Base-by-base conservation (phyloP, 2,888 invertebrate species). In the Agriotes lineatus region DNA sequence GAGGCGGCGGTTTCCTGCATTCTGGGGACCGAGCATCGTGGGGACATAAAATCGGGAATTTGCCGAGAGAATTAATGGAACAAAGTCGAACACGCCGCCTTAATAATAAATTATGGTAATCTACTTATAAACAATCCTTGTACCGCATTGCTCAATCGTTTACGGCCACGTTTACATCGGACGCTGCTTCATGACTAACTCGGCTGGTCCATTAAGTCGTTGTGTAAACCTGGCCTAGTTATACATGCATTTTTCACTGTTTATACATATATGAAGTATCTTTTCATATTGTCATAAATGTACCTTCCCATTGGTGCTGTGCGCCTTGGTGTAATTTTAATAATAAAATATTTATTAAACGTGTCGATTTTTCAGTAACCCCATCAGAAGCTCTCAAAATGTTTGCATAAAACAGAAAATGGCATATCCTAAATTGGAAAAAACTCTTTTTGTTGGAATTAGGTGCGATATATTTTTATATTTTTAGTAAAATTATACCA, bases 241-340 rank as follows among this genome's bases (percentile, higher is more conserved):
- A 45, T 42, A 44, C 44, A 52, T 52, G 18, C 52, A 52, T 56
- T 56, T 66, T 67, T 56, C 54, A 67, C 59, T 68, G 37, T 56
- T 66, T 42, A 37, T 64, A n/a, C n/a, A n/a, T n/a, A 67, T 39
- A 52, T 52, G 30, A 58, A 52, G 10, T 39, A 56, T 58, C 52
- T 56, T 72, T 69, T 69, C 58, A 52, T 69, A 69, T 56, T 71
- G 62, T 71, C 60, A 67, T 72, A 64, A 60, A 64, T 73, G 70
- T 68, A 72, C 64, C 67, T 71, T 67, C 65, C 72, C 70, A 65
- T n/a, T 69, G 58, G 72, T 69, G 74, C 74, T 74, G 74, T 67
- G 72, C 74, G 74, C 71, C 62, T 67, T 72, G 74, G 72, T 74
- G 75, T 75, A 75, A 74, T 75, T 74, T 75, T 60, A 42, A 44